Evolutionary conservation across 2,113 vertebrate species (phyloP).

Genomic region (Actinemys pallida): DNA sequence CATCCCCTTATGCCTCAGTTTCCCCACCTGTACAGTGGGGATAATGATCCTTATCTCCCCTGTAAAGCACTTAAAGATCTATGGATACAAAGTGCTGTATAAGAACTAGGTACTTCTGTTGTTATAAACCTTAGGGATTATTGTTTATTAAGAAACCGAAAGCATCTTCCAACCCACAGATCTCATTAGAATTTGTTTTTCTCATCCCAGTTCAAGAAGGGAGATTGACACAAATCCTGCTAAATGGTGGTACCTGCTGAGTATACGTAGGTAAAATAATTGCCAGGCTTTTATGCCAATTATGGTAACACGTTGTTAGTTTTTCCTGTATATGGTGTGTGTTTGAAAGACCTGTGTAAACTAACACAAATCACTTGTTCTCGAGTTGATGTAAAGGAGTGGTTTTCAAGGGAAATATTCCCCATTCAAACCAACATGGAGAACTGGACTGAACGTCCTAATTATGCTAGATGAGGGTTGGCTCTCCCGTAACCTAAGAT

Average conservation of each 20-base stretch:
- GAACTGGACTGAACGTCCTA: not conserved
- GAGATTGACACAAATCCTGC: conserved; percentile 11
- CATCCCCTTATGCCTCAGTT: not conserved
- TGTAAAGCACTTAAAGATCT: fast-evolving
- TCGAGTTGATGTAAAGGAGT: not conserved
- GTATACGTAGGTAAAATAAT: conserved; percentile 12
- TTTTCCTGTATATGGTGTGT: not conserved
- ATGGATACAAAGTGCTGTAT: fast-evolving
- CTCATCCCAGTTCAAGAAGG: conserved; percentile 13
- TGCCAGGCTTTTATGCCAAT: conserved; percentile 48
- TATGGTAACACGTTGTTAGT: conserved; percentile 50
- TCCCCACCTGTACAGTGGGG: not conserved
- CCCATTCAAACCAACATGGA: not conserved
- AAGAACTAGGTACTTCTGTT: not conserved
- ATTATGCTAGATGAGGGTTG: not conserved
- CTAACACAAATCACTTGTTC: not conserved
- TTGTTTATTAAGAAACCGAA: not conserved
- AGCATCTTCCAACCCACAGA: not conserved
- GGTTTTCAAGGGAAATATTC: not conserved
- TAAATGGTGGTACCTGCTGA: not conserved
- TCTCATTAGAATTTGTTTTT: not conserved
- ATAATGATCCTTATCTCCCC: fast-evolving
- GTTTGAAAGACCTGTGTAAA: conserved; percentile 12
- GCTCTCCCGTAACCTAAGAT: not conserved
- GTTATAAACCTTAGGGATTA: not conserved